phyloP scores from a whole-genome alignment of 2,888 invertebrate species.

The Eulithis testata region DNA sequence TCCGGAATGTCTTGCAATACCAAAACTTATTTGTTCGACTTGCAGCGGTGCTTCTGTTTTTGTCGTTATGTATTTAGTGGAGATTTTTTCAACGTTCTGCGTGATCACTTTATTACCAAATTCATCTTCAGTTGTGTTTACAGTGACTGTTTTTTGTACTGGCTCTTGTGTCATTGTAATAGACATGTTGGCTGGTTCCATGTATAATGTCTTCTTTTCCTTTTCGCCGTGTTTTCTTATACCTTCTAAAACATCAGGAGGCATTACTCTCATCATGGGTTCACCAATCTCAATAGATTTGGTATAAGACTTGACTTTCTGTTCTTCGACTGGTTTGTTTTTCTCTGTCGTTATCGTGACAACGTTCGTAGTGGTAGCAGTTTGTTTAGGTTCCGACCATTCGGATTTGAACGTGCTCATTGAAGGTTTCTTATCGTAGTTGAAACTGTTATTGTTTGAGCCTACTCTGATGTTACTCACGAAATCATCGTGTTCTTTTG shows the following conservation, averaged over 20 bases:
- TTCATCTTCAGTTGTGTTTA: conserved; percentile 79
- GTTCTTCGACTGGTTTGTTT: conserved; percentile 60
- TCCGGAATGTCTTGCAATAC: conserved; percentile 70
- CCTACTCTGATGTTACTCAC: conserved; percentile 80
- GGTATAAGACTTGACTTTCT: conserved; percentile 71
- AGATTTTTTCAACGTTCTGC: conserved; percentile 76
- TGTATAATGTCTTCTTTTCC: conserved; percentile 72
- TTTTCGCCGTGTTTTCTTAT: conserved; percentile 69
- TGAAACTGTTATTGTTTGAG: conserved; percentile 75
- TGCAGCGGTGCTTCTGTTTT: conserved; percentile 76
- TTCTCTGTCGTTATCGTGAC: conserved; percentile 78
- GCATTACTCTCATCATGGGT: conserved; percentile 66
- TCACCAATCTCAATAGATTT: conserved; percentile 81
- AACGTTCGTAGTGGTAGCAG: conserved; percentile 62
- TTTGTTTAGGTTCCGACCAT: conserved; percentile 69
- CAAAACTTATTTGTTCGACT: conserved; percentile 79
- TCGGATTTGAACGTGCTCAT: conserved; percentile 62
- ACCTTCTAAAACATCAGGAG: conserved; percentile 78
- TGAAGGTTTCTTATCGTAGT: conserved; percentile 63
- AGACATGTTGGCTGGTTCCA: conserved; percentile 77
- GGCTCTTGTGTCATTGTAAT: conserved; percentile 80
- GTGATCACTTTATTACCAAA: conserved; percentile 80
- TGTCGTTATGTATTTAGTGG: conserved; percentile 71
- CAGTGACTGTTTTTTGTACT: conserved; percentile 78
- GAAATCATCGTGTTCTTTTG: conserved; percentile 73